These are phyloP conservation scores for Struthidea cinerea DNA, from an alignment of 2,113 vertebrate species.

Conservation along the genomic window DNA sequence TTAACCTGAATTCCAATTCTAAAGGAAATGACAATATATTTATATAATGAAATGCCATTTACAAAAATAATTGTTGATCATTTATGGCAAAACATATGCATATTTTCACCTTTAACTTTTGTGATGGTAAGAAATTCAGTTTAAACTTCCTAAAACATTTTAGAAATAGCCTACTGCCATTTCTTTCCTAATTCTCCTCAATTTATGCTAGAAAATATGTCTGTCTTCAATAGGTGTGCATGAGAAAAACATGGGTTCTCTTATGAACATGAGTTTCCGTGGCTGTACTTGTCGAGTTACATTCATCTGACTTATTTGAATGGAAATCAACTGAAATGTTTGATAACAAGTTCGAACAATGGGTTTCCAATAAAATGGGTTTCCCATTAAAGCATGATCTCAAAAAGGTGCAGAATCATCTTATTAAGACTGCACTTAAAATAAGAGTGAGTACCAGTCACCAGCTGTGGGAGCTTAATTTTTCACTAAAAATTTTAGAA, in stretches of 20 bases:
- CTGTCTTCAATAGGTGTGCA: neutral
- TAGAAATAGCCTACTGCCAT: neutral
- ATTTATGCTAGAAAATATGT: neutral
- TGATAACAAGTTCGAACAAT: neutral
- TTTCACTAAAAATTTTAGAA: neutral
- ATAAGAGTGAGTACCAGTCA: neutral
- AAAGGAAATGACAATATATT: neutral
- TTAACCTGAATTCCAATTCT: neutral
- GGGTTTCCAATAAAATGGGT: neutral
- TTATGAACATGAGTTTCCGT: neutral
- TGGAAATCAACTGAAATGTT: neutral
- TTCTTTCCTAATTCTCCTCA: neutral
- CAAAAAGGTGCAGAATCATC: neutral
- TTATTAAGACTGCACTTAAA: neutral
- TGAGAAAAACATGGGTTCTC: neutral
- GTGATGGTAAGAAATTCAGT: neutral
- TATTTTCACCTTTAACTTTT: neutral
- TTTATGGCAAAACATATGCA: neutral
- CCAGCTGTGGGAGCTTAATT: neutral
- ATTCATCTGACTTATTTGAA: neutral
- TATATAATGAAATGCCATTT: neutral
- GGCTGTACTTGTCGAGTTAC: neutral
- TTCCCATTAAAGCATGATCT: neutral
- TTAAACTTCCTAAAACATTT: neutral
- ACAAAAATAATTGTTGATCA: accelerated